Base-by-base conservation (phyloP, 2,888 invertebrate species). In the Harpalus rubripes region DNA sequence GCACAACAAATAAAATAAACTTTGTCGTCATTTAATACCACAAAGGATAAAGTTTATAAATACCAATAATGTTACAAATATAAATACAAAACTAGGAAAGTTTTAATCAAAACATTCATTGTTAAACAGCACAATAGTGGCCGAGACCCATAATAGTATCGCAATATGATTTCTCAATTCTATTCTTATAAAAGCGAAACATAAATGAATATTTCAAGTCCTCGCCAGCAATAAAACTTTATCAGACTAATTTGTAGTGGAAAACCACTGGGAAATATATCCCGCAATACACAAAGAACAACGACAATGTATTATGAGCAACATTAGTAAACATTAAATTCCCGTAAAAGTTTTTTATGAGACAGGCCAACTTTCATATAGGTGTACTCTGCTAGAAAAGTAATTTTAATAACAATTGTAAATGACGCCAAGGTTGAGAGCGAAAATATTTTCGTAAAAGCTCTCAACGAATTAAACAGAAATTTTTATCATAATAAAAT, bases 201-300 rank as follows among this genome's bases (percentile, higher is more conserved):
- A 61, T 10, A 74, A 72, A 58, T 83, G 76, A 74, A 83, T 74
- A 83, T 83, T 83, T 83, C 76, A 74, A 74, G 72, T 61, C 41
- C 76, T n/a, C 74, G 39, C 63, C 59, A 39, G 61, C 59, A 83
- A 83, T 83, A 83, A 83, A 83, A 83, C 83, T 83, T 83, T 83
- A 83, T 83, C 83, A 83, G 76, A 76, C 76, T 83, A 83, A 83
- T 83, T 83, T 83, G 59, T 83, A 83, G 83, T 83, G 76, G 76
- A 76, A 74, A 76, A 58, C 83, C 65, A 18, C 59, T 32, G 74
- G 74, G 83, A 83, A 83, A 83, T 82, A 74, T 74, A 82, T 41
- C 16, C 44, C 65, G 56, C 65, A 81, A 41, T 63, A 81, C 82
- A 82, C 68, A 72, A 32, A 26, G 22, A 15, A 61, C 74, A 59